Conservation (phyloP, 2,888 invertebrate genomes). For the Calameuta idolon region DNA sequence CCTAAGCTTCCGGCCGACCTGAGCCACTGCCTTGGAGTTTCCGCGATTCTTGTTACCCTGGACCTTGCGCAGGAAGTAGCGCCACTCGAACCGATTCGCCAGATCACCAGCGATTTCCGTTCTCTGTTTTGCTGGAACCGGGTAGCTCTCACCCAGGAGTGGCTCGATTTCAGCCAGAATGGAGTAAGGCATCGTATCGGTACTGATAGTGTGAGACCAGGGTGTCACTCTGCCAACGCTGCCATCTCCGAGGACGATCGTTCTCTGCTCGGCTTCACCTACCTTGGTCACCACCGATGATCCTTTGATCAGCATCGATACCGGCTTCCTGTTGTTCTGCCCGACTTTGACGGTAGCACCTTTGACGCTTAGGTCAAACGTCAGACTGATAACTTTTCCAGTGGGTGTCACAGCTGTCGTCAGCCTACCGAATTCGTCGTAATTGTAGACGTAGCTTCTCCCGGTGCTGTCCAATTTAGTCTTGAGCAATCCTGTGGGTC, state of each 20-base stretch:
- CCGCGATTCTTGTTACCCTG: constrained; percentile 69
- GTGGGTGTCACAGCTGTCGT: constrained; percentile 94
- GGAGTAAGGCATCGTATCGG: constrained; percentile 92
- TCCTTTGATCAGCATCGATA: constrained; percentile 89
- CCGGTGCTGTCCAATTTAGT: constrained; percentile 92
- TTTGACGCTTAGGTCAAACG: constrained; percentile 90
- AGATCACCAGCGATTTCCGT: constrained; percentile 91
- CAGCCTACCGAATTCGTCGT: constrained; percentile 93
- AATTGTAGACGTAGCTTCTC: constrained; percentile 91
- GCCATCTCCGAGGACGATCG: constrained; percentile 84
- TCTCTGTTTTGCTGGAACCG: constrained; percentile 90
- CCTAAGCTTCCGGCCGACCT: constrained; percentile 85
- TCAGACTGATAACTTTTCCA: constrained; percentile 89
- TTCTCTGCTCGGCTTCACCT: constrained; percentile 86
- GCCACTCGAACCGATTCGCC: constrained; percentile 95
- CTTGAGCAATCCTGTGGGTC: constrained; percentile 88
- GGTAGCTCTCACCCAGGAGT: constrained; percentile 89
- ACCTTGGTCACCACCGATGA: constrained; percentile 85
- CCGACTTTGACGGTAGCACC: constrained; percentile 89
- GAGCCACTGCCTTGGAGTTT: constrained; percentile 77
- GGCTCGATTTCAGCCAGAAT: constrained; percentile 90
- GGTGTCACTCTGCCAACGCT: constrained; percentile 84
- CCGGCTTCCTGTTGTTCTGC: constrained; percentile 85
- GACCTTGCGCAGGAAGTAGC: constrained; percentile 87
- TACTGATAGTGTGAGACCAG: constrained; percentile 89